Base-by-base conservation (phyloP, 2,888 invertebrate genomes). In the Syrista parreyssii region DNA sequence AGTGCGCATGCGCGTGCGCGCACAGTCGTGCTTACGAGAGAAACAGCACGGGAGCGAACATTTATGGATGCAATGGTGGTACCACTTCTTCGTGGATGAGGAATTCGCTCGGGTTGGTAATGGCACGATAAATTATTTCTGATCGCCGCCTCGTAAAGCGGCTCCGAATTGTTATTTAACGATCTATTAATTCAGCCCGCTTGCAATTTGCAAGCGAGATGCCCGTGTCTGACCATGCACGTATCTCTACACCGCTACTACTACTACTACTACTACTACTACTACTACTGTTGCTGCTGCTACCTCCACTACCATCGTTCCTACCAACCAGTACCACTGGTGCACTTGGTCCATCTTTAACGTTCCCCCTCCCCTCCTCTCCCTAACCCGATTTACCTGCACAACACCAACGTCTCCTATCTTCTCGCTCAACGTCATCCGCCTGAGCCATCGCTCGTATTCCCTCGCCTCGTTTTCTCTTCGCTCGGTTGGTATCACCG, bases 101-200 rank as follows among this genome's bases (percentile, higher is more conserved):
- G 55, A 55, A 55, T 55, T 55, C 55, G 55, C 55, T 55, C 23
- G 55, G 23, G 55, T 55, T 55, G 55, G 68, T 74, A 78, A 81
- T 79, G 76, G 78, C 55, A 76, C 78, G 78, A 78, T 81, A 81
- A 80, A 81, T 81, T 81, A 81, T 80, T 80, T 81, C 79, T 78
- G 74, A 81, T 81, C 33, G 74, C 73, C 78, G 55, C 79, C 79
- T 77, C 72, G 77, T 79, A 77, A 74, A 74, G 74, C n/a, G 34
- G 74, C 34, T 31, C 74, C 32, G 72, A 76, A 81, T 81, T 80
- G 77, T 79, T 75, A 77, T 79, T 80, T 79, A 81, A 81, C 75
- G 81, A 79, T 80, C 77, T 79, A 79, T 79, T 73, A 79, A 79
- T 80, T 74, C 76, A 74, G 74, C 76, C 76, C 73, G 75, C 36